Base-by-base conservation (phyloP, 2,888 invertebrate species). In the Xylophagus ater region DNA sequence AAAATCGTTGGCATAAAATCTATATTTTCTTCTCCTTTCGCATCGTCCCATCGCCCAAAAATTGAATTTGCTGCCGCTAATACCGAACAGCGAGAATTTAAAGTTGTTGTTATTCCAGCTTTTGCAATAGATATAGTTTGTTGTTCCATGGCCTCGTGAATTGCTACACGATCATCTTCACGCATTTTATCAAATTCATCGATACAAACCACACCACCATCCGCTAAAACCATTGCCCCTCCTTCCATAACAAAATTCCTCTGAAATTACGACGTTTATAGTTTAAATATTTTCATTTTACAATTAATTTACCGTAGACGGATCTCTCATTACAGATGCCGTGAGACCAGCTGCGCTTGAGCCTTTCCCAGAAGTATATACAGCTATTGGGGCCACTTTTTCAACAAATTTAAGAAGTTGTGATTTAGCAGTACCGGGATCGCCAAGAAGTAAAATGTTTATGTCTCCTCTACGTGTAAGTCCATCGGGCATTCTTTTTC, bases 171-270 rank as follows among this genome's bases (percentile, higher is more conserved):
- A 65, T 98, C 98, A 59, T 98, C 97, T 65, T 98, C 97, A 38
- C 90, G 74, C 98, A 98, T 99, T 70, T 99, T 98, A 66, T 98
- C 97, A 63, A 98, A 98, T 67, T 98, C 98, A 64, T 99, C 98
- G 58, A 98, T 99, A 62, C 98, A 98, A 1, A 98, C 97, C 2
- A 97, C 94, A 19, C 98, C 98, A 4, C 97, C 97, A 66, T 98
- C 98, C 1, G 97, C 98, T 24, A 98, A 68, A 17, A 98, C 98
- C 98, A 98, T 98, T 2, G 98, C 98, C 8, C 98, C 98, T 9
- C 98, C 96, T 68, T 96, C 96, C 88, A 96, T 89, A 4, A 96
- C 81, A 65, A 94, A 96, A 64, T 89, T 93, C 30, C 90, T 75
- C 88, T 90, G 56, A 10, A 60, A 59, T 42, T 2, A 26, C 6